Evolutionary conservation across 2,888 invertebrate species (phyloP).

Genomic region (Pyrgus malvae): DNA sequence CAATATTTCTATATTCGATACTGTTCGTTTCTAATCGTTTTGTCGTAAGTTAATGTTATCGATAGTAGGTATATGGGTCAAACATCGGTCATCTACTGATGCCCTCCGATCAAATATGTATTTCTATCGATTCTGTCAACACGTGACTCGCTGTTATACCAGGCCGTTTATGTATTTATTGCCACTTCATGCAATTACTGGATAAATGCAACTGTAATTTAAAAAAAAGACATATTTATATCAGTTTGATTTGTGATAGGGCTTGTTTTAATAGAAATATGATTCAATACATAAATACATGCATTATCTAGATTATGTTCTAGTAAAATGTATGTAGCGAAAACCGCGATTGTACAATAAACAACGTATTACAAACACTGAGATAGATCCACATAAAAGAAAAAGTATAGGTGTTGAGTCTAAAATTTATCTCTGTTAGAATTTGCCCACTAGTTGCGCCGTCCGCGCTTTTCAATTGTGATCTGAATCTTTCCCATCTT

Average conservation of each 20-base stretch:
- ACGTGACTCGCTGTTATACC: neutral
- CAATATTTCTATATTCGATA: neutral
- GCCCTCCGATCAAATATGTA: slow-evolving; percentile 3
- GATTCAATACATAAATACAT: neutral
- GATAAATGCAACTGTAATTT: neutral
- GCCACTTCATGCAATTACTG: neutral
- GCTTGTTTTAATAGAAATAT: neutral
- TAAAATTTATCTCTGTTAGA: no score
- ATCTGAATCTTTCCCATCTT: no score
- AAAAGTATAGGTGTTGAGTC: no score
- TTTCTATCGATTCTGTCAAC: neutral
- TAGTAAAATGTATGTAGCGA: no score
- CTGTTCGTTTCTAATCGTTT: neutral
- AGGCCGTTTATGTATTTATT: neutral
- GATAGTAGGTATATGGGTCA: slow-evolving; percentile 8
- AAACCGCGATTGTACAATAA: no score
- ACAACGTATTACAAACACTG: neutral
- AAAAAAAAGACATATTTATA: neutral
- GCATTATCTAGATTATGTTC: neutral
- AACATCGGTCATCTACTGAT: slow-evolving; percentile 1
- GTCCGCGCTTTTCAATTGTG: no score
- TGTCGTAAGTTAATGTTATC: neutral
- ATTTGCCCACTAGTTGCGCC: no score
- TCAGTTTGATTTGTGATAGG: neutral
- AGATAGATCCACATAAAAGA: no score